Conservation (phyloP, 2,113 vertebrate genomes). For the Atrichornis clamosus region DNA sequence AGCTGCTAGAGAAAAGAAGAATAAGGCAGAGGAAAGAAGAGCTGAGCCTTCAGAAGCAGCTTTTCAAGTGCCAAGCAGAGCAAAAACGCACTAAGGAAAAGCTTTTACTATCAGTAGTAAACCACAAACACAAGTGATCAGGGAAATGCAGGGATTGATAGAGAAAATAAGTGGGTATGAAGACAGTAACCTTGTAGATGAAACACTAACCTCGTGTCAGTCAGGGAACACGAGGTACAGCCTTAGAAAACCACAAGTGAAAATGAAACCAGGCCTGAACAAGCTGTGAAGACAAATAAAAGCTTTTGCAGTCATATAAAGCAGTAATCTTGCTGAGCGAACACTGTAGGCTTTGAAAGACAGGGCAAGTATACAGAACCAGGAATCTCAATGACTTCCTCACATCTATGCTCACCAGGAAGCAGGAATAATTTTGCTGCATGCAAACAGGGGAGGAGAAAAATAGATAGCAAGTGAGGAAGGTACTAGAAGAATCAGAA, state of each 20-base stretch:
- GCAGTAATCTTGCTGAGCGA: not conserved
- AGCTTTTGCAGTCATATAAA: constrained; percentile 31
- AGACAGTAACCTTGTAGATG: constrained; percentile 37
- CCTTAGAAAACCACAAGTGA: not conserved
- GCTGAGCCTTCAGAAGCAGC: not conserved
- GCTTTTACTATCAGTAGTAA: constrained; percentile 49
- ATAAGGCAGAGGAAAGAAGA: not conserved
- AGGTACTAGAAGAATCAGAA: not conserved
- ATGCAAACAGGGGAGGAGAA: not conserved
- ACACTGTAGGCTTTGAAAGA: not conserved
- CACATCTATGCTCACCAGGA: not conserved
- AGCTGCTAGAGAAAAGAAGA: not conserved
- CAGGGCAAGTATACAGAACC: not conserved
- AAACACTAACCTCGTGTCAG: not conserved
- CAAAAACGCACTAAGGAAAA: not conserved
- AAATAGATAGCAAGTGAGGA: not conserved
- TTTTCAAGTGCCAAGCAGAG: not conserved
- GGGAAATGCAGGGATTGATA: not conserved
- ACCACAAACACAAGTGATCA: not conserved
- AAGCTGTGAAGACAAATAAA: constrained; percentile 31
- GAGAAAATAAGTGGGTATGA: not conserved
- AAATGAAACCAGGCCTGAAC: constrained; percentile 11
- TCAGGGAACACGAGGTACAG: not conserved
- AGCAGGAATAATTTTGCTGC: not conserved
- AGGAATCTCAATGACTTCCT: not conserved